Evolutionary conservation across 2,797 vertebrate genomes (phyloP).

Genomic region (Cirrhinus molitorella): DNA sequence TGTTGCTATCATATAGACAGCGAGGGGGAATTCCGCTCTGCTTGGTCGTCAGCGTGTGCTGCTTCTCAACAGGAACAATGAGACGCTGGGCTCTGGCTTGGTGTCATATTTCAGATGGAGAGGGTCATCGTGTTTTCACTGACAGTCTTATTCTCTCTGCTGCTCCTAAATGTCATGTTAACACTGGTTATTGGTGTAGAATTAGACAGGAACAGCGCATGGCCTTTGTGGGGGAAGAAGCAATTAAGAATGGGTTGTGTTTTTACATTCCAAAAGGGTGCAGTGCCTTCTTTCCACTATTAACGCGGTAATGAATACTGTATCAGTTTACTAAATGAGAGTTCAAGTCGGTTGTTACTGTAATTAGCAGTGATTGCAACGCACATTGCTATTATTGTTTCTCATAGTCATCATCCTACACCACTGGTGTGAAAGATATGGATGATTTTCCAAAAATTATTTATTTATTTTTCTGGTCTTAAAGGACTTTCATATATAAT

Average conservation of each 20-base stretch:
- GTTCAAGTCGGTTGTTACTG: neutral
- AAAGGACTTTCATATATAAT: neutral
- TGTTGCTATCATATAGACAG: conserved; percentile 83
- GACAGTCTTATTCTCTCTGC: conserved; percentile 54
- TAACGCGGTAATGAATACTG: neutral
- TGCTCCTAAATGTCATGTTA: conserved; percentile 56
- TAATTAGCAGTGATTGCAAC: neutral
- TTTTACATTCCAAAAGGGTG: conserved; percentile 12
- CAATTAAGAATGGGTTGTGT: conserved; percentile 31
- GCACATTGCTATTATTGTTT: neutral
- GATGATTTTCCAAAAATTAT: neutral
- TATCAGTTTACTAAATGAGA: conserved; percentile 10
- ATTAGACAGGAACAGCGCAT: conserved; percentile 40
- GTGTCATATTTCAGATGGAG: conserved; percentile 79
- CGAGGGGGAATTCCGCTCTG: conserved; percentile 88
- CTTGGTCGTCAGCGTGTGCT: conserved; percentile 73
- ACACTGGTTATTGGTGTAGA: conserved; percentile 39
- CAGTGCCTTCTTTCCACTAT: neutral
- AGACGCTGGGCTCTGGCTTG: conserved; percentile 70
- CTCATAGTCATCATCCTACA: neutral
- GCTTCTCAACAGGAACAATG: conserved; percentile 79
- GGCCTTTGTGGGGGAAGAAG: conserved; percentile 34
- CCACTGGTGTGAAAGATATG: neutral
- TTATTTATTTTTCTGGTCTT: neutral
- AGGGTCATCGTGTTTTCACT: conserved; percentile 78